phyloP scores from a whole-genome alignment of 92 coral and sea anemone species.

The Galaxea fascicularis region DNA sequence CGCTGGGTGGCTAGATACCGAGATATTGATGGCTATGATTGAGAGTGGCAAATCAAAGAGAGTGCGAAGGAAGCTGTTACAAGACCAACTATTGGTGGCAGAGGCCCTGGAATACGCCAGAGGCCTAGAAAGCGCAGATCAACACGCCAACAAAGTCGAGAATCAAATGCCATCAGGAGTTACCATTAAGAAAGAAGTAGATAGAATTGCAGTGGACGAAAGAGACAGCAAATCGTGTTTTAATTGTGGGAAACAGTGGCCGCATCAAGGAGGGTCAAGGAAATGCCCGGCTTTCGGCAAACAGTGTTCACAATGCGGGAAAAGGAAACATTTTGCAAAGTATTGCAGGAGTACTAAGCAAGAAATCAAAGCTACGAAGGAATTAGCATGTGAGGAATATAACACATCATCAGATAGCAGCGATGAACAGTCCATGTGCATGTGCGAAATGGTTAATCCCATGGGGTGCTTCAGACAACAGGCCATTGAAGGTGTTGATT shows the following conservation, averaged over 20 bases:
- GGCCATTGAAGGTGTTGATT: neutral
- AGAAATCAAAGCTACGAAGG: constrained; percentile 20
- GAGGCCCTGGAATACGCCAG: neutral
- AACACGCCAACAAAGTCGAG: constrained; percentile 4
- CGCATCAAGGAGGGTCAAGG: too few species aligned
- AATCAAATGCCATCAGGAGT: too few species aligned
- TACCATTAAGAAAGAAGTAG: too few species aligned
- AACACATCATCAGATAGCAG: constrained; percentile 36
- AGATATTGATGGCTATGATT: too few species aligned
- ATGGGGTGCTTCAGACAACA: constrained; percentile 16
- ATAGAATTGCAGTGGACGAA: too few species aligned
- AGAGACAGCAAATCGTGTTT: too few species aligned
- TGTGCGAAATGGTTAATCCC: constrained; percentile 20
- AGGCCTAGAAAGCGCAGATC: constrained; percentile 7
- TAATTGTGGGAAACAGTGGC: too few species aligned
- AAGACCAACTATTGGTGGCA: neutral
- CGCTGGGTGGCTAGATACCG: too few species aligned
- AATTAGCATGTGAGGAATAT: constrained; percentile 11
- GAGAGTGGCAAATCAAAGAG: too few species aligned
- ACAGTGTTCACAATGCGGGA: neutral
- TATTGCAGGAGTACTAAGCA: too few species aligned
- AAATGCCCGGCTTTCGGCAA: neutral
- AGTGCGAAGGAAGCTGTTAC: neutral
- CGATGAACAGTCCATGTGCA: constrained; percentile 41
- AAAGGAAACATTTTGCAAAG: constrained; percentile 9